Evolutionary conservation across 1,140 invertebrate species (phyloP).

Genomic region (Sarcophaga peregrina): DNA sequence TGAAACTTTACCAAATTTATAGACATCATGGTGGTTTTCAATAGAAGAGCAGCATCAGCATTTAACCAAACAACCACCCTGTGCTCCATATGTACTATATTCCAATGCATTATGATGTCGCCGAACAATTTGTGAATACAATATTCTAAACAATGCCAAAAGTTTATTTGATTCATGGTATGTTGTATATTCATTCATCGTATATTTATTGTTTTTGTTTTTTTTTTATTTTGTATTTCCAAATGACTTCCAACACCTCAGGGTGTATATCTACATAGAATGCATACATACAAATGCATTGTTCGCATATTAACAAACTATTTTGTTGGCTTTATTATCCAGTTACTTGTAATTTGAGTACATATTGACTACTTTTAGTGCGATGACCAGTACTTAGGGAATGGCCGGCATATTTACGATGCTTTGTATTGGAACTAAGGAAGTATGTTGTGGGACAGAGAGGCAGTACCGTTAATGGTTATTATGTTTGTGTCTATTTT

Average conservation of each 20-base stretch:
- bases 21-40: neutral
- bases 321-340: neutral
- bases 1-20: neutral
- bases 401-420: no score
- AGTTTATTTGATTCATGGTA: constrained; percentile 25
- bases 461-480: no score
- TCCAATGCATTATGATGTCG: neutral
- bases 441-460: no score
- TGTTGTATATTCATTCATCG: neutral
- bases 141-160: constrained; percentile 10
- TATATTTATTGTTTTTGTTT: constrained; percentile 2
- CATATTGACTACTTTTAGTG: no score
- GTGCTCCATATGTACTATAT: neutral
- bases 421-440: no score
- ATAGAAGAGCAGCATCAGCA: constrained; percentile 33
- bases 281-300: neutral
- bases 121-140: no score
- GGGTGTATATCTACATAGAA: constrained; percentile 53
- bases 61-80: neutral
- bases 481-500: no score
- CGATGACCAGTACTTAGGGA: no score
- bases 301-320: neutral
- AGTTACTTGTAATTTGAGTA: no score
- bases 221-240: constrained; percentile 39
- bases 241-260: constrained; percentile 63